Base-by-base conservation (phyloP, 2,797 vertebrate genomes). In the Malacoctenus gilli region DNA sequence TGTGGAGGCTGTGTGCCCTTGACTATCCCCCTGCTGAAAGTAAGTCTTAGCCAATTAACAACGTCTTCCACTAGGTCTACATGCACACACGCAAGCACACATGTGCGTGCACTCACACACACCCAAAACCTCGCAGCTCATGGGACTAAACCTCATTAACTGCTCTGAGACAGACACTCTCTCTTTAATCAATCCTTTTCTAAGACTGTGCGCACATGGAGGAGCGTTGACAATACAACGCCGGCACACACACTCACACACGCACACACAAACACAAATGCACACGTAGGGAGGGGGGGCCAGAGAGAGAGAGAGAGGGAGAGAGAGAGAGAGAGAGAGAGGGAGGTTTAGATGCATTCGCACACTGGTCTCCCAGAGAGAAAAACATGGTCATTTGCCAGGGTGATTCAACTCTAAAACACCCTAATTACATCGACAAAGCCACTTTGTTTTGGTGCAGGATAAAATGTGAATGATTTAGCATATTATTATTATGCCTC, bases 61-160 rank as follows among this genome's bases (percentile, higher is more conserved):
- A 80, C 66, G 80, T 82, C 84, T 87, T 88, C 80, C 82, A 70
- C 81, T 81, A 72, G 83, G 82, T 79, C 85, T 65, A 43, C 79
- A 61, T 20, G 54, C 77, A 42, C 80, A 50, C 64, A 62, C 75
- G 7, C 75, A 85, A 62, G 83, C 83, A 87, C 69, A 65, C 68
- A 55, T 34, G 60, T 21, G 43, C 49, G 3, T 53, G 51, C 77
- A 57, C 75, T 20, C 74, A 79, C 69, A 74, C 85, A 85, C 61
- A 54, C 31, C 23, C 59, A 67, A 79, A 85, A 77, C 81, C 83
- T 85, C 52, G 2, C 83, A 82, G 81, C 90, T 92, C 90, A 83
- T 87, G 91, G 89, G 91, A 91, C 89, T 78, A 88, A 92, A 92
- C 90, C 91, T 92, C 91, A 92, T 92, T 92, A 91, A 92, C 88